A percentile compares a stretch with the other conserved stretches of the same genome.
These are phyloP conservation scores for Cetonia aurata DNA, from an alignment of 2,888 invertebrate species.

Conservation along the genomic window DNA sequence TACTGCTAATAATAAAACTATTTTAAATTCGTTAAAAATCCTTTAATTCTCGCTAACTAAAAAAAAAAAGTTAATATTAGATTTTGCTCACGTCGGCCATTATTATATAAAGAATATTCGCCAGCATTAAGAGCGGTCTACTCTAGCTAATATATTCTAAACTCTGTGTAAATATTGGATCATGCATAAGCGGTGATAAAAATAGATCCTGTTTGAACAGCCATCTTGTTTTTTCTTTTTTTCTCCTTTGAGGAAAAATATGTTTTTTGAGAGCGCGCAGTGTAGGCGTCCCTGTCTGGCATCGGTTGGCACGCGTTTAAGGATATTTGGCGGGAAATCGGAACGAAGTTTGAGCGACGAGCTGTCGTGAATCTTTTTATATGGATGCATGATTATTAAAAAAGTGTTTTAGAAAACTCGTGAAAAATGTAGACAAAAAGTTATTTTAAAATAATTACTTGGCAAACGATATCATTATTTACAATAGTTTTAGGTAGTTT, in stretches of 20 bases:
- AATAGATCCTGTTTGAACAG: slow-evolving; percentile 65
- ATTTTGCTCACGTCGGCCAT: too few species aligned
- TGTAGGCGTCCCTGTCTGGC: too few species aligned
- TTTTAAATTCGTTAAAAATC: too few species aligned
- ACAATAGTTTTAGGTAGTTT: not conserved
- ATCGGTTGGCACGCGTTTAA: not conserved
- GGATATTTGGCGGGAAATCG: slow-evolving; percentile 30
- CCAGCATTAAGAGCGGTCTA: too few species aligned
- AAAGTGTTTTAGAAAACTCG: not conserved
- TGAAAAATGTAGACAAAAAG: not conserved
- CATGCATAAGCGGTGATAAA: slow-evolving; percentile 58
- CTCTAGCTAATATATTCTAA: not conserved
- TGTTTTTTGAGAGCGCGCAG: slow-evolving; percentile 9
- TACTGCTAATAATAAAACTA: too few species aligned
- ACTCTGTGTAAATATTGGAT: slow-evolving; percentile 56
- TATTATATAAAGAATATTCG: too few species aligned
- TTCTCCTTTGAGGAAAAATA: slow-evolving; percentile 22
- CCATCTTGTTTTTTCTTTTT: slow-evolving; percentile 61
- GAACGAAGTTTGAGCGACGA: not conserved
- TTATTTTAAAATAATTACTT: not conserved
- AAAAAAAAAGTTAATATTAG: too few species aligned
- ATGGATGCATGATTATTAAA: not conserved
- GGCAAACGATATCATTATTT: not conserved
- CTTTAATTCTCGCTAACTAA: too few species aligned
- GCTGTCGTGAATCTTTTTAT: too few species aligned